Evolutionary conservation across 1,140 invertebrate species (phyloP).

Genomic region (Laupala kohalensis): DNA sequence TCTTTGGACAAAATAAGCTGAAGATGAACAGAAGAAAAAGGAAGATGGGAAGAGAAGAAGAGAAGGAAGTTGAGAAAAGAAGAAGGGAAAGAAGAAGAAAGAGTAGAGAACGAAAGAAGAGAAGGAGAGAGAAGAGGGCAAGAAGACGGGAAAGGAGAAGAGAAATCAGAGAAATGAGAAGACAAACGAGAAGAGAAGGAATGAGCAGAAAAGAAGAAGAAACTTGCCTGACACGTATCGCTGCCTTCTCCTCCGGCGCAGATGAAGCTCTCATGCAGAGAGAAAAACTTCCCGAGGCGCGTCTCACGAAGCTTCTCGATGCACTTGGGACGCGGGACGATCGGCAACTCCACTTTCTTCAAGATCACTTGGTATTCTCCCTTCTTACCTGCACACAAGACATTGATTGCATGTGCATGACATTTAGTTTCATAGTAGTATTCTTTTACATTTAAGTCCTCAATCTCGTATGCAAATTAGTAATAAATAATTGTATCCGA

Average conservation of each 20-base stretch:
- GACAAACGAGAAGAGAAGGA: background rate
- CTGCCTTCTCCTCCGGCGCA: slow-evolving; percentile 57
- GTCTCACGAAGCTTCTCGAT: slow-evolving; percentile 40
- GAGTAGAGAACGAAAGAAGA: no score
- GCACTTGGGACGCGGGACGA: slow-evolving; percentile 40
- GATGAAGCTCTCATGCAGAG: slow-evolving; percentile 48
- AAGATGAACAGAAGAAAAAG: background rate
- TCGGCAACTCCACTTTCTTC: slow-evolving; percentile 52
- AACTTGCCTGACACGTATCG: slow-evolving; percentile 45
- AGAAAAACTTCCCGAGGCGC: slow-evolving; percentile 42
- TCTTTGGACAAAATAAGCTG: no score
- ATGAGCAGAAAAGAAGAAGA: background rate
- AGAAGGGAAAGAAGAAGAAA: no score
- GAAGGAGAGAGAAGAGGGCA: no score
- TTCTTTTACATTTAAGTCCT: no score
- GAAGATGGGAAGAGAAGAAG: background rate
- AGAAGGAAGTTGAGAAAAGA: background rate
- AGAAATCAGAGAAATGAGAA: background rate
- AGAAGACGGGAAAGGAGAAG: no score
- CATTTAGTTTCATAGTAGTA: no score
- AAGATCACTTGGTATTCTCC: slow-evolving; percentile 56
- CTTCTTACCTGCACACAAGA: slow-evolving; percentile 34
- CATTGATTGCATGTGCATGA: no score
- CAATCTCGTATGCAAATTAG: no score
- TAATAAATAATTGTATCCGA: no score